Evolutionary conservation across 1,140 invertebrate genomes (phyloP).

Genomic region (Cydia strobilella): DNA sequence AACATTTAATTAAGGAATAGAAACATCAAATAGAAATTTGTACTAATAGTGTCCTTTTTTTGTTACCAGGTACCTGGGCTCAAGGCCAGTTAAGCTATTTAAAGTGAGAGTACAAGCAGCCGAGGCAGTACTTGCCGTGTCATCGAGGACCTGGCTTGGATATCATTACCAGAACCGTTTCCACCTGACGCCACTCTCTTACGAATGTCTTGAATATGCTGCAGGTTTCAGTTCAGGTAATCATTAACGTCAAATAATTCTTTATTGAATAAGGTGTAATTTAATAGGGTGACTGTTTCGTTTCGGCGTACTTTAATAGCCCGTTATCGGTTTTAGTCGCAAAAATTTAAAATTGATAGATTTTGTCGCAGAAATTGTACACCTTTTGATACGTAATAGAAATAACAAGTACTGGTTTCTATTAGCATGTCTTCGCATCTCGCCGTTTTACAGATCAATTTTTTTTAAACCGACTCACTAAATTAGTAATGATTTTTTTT

Average conservation of each 20-base stretch:
- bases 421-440: no score
- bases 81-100: conserved; percentile 97
- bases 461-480: no score
- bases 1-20: conserved; percentile 2
- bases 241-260: not conserved
- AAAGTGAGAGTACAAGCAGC: conserved; percentile 96
- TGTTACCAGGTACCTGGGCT: conserved; percentile 89
- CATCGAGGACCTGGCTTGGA: conserved; percentile 98
- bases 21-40: not conserved
- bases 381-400: no score
- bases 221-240: conserved; percentile 95
- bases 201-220: conserved; percentile 98
- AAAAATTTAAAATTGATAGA: no score
- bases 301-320: no score
- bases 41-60: conserved; percentile 40
- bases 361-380: no score
- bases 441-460: no score
- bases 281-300: no score
- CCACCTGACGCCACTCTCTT: conserved; percentile 97
- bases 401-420: no score
- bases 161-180: conserved; percentile 99
- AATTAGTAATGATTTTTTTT: no score
- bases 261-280: no score
- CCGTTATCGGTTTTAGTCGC: no score
- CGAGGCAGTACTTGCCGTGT: conserved; percentile 98